These are phyloP conservation scores for Myripristis murdjan DNA, from an alignment of 2,797 vertebrate genomes.

Conservation along the genomic window DNA sequence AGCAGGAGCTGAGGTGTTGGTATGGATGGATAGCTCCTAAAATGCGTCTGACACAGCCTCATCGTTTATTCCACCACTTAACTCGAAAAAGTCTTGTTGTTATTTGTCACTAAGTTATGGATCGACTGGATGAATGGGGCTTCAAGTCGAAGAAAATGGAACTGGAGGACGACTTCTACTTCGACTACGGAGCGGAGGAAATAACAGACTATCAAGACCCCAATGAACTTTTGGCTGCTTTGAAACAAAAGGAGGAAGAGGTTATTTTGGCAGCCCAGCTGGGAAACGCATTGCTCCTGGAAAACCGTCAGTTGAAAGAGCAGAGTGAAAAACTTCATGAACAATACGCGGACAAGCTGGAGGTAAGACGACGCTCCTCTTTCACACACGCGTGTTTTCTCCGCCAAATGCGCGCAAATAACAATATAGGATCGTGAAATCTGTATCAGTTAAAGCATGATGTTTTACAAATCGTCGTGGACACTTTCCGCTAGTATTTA, in stretches of 20 bases:
- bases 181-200: conserved; percentile 79
- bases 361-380: conserved; percentile 76
- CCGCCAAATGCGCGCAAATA: too few species aligned
- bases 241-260: conserved; percentile 89
- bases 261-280: conserved; percentile 87
- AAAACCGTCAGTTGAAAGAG: conserved; percentile 86
- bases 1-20: conserved; percentile 27
- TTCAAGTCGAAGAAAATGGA: conserved; percentile 75
- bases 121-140: conserved; percentile 71
- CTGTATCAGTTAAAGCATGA: background rate
- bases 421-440: too few species aligned
- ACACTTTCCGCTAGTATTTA: background rate
- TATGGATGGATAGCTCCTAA: background rate
- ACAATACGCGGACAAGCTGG: conserved; percentile 80
- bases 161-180: conserved; percentile 82
- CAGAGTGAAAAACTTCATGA: conserved; percentile 77
- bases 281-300: conserved; percentile 87
- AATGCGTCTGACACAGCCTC: background rate
- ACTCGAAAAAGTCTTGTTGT: background rate
- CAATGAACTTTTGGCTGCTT: conserved; percentile 78
- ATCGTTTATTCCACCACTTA: background rate
- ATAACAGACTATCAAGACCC: conserved; percentile 79
- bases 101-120: conserved; percentile 63
- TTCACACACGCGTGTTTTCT: background rate
- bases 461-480: background rate